These are phyloP conservation scores for Horisme vitalbata DNA, from an alignment of 2,888 invertebrate species.

Conservation along the genomic window DNA sequence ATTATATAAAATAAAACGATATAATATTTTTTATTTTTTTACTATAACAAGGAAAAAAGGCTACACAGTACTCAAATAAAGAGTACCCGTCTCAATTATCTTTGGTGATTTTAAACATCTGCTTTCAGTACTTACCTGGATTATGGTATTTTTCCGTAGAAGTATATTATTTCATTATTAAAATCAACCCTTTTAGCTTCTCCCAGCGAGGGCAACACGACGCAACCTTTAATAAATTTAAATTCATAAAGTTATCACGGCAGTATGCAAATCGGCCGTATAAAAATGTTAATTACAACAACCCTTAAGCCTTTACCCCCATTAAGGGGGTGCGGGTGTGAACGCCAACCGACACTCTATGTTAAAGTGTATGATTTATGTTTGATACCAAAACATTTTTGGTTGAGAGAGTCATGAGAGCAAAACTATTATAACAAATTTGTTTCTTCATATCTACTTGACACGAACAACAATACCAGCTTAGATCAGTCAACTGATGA, in stretches of 20 bases:
- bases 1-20: no score
- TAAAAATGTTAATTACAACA: conserved; percentile 62
- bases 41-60: no score
- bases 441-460: no score
- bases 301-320: conserved; percentile 38
- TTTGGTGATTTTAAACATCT: conserved; percentile 3
- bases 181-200: conserved; percentile 43
- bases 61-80: no score
- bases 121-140: background rate
- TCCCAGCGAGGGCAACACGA: conserved; percentile 36
- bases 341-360: conserved; percentile 25
- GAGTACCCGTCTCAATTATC: no score
- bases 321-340: conserved; percentile 30
- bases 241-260: conserved; percentile 60
- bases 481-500: no score
- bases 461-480: no score
- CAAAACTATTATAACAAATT: conserved; percentile 13
- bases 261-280: conserved; percentile 57
- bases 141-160: background rate
- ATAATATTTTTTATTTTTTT: no score
- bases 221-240: conserved; percentile 58
- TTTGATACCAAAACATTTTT: conserved; percentile 14
- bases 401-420: background rate
- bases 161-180: conserved; percentile 22
- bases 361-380: conserved; percentile 27